Percentiles rank a stretch among this genome's conserved stretches.
Conservation (phyloP, 2,113 vertebrate species). For the Amblyopsis rosae region DNA sequence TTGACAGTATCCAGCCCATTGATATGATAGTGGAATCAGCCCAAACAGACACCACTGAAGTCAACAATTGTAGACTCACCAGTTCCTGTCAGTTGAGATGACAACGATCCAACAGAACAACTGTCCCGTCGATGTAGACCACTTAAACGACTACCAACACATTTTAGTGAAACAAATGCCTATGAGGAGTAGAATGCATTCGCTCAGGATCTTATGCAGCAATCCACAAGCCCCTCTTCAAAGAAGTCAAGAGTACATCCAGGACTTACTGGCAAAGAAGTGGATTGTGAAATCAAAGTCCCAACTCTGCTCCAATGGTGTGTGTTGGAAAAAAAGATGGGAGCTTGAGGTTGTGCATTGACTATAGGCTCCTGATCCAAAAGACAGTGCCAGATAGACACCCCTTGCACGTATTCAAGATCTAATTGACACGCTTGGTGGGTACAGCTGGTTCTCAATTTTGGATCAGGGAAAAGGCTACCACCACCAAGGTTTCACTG, state of each 20-base stretch:
- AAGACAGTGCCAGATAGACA: conserved; percentile 20
- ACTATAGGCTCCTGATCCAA: conserved; percentile 1
- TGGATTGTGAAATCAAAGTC: conserved; percentile 12
- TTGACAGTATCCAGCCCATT: too few species aligned
- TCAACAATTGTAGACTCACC: too few species aligned
- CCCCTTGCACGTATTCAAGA: conserved; percentile 19
- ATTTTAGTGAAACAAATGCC: too few species aligned
- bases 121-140: too few species aligned
- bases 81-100: too few species aligned
- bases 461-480: conserved; percentile 37
- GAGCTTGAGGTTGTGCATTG: neutral
- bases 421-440: conserved; percentile 10
- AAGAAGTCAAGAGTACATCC: conserved; percentile 19
- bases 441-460: conserved; percentile 30
- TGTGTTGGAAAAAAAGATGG: conserved; percentile 8
- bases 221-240: neutral
- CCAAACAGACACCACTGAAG: too few species aligned
- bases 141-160: too few species aligned
- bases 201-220: neutral
- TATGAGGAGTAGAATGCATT: too few species aligned
- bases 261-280: neutral
- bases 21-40: too few species aligned
- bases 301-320: conserved; percentile 1
- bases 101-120: too few species aligned
- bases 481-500: conserved; percentile 29